These are phyloP conservation scores for Ectropis crepuscularia DNA, from an alignment of 2,888 invertebrate species.

Conservation along the genomic window DNA sequence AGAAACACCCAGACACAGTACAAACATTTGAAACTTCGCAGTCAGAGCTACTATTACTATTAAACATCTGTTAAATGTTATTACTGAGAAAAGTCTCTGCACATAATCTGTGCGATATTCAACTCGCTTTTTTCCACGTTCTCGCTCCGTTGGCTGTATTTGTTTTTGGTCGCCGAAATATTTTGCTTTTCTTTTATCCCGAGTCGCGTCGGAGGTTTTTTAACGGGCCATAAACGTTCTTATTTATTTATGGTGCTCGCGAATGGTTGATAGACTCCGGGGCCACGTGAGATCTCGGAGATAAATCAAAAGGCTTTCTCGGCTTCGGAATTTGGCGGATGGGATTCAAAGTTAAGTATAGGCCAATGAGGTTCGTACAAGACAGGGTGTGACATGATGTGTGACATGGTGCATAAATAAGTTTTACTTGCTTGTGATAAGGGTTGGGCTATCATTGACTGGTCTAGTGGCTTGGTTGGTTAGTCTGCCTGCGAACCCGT, in stretches of 20 bases:
- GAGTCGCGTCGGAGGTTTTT: conserved; percentile 42
- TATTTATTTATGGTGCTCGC: conserved; percentile 33
- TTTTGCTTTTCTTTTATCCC: conserved; percentile 39
- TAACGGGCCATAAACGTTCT: conserved; percentile 41
- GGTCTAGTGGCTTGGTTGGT: too few species aligned
- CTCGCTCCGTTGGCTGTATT: conserved; percentile 23
- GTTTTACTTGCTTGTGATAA: too few species aligned
- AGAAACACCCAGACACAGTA: too few species aligned
- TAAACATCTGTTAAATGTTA: too few species aligned
- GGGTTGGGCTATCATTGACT: too few species aligned
- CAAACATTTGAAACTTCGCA: too few species aligned
- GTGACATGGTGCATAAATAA: too few species aligned
- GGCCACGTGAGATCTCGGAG: conserved; percentile 28
- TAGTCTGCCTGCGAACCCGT: too few species aligned
- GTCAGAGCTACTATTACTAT: too few species aligned
- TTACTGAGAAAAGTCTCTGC: neutral
- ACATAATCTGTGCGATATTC: conserved; percentile 6
- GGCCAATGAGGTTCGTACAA: too few species aligned
- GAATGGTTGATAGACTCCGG: conserved; percentile 37
- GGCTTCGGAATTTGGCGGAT: conserved; percentile 28
- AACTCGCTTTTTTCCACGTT: conserved; percentile 22
- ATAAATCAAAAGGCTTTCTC: conserved; percentile 36
- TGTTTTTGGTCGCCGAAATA: conserved; percentile 38
- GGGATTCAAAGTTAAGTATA: conserved; percentile 15
- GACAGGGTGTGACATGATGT: too few species aligned